Percentiles rank a stretch among this genome's conserved stretches.
Evolutionary conservation across 2,888 invertebrate genomes (phyloP).

Genomic region (Diplazon laetatorius): DNA sequence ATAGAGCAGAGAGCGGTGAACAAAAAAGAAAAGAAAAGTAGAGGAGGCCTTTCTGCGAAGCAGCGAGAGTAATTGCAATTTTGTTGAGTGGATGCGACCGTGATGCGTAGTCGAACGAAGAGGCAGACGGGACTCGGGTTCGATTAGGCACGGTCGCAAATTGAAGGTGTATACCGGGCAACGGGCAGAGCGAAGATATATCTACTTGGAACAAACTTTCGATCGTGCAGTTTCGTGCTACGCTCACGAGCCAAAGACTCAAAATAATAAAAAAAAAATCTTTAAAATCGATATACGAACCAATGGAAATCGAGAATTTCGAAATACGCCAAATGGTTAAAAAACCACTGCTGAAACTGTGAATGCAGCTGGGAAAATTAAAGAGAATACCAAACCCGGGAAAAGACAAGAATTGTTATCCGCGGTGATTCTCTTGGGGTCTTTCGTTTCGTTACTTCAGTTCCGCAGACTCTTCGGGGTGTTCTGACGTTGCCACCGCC

Average conservation of each 20-base stretch:
- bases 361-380: too few relatives aligned
- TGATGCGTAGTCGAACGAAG: conserved; percentile 13
- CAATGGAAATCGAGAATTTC: too few relatives aligned
- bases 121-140: conserved; percentile 26
- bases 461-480: conserved; percentile 41
- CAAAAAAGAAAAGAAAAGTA: too few relatives aligned
- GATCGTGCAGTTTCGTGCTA: conserved; percentile 15
- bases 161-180: conserved; percentile 31
- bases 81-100: conserved; percentile 53
- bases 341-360: too few relatives aligned
- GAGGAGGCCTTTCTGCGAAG: conserved; percentile 10
- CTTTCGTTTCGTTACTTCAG: conserved; percentile 48
- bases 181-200: conserved; percentile 4
- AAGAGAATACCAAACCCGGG: not conserved
- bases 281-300: too few relatives aligned
- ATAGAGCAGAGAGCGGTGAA: conserved; percentile 45
- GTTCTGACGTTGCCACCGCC: conserved; percentile 46
- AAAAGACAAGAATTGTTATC: not conserved
- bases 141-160: conserved; percentile 46
- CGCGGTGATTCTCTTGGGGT: not conserved
- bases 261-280: not conserved
- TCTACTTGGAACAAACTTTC: conserved; percentile 32
- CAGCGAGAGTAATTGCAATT: conserved; percentile 60
- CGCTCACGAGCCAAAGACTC: not conserved
- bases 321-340: too few relatives aligned